These are phyloP conservation scores for Frankliniella intonsa DNA, from an alignment of 2,888 invertebrate species.

Conservation along the genomic window DNA sequence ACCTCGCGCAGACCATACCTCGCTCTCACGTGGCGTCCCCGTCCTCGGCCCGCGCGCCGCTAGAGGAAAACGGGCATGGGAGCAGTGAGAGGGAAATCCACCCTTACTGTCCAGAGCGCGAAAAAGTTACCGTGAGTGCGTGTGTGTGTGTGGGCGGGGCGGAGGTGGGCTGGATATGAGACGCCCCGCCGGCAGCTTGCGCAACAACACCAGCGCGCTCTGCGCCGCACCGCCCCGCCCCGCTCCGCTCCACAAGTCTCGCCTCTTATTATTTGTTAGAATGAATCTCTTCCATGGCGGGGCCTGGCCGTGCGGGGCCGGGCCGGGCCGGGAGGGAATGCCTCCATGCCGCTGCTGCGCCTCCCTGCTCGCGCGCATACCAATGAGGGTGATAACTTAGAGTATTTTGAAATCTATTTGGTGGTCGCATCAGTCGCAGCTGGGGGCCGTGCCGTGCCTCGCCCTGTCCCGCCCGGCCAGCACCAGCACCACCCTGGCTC, in stretches of 20 bases:
- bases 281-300: not conserved
- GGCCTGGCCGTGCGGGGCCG: not conserved
- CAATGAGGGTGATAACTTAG: conserved; percentile 18
- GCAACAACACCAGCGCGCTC: not conserved
- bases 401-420: conserved; percentile 25
- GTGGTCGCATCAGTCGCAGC: not conserved
- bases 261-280: conserved; percentile 7
- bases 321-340: not conserved
- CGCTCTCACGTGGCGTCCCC: no score
- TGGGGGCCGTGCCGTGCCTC: not conserved
- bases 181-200: no score
- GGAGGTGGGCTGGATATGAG: no score
- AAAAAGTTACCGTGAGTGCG: no score
- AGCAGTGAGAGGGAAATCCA: no score
- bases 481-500: not conserved
- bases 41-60: no score
- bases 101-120: no score
- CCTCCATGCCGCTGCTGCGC: not conserved
- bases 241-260: conserved; percentile 4
- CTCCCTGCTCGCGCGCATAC: conserved; percentile 3
- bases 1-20: no score
- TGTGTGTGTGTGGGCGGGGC: no score
- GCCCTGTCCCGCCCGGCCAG: not conserved
- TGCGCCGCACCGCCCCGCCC: not conserved
- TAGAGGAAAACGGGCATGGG: no score